These are phyloP conservation scores for Abscondita cerata DNA, from an alignment of 2,888 invertebrate genomes.

Conservation along the genomic window DNA sequence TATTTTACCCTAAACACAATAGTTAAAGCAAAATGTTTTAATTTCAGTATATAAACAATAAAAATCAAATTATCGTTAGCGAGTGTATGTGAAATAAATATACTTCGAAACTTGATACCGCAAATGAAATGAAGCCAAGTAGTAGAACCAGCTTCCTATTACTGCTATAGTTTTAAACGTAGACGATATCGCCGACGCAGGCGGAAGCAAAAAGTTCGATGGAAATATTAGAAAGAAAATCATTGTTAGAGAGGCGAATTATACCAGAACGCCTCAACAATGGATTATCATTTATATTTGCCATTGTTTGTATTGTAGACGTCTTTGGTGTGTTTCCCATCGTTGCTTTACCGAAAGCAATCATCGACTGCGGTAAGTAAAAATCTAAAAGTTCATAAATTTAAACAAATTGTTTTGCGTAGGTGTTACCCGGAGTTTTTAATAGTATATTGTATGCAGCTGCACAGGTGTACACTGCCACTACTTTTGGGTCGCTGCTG, in stretches of 20 bases:
- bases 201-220: too few species aligned
- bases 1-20: too few species aligned
- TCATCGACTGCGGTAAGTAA: constrained; percentile 75
- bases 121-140: too few species aligned
- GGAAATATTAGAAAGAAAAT: constrained; percentile 19
- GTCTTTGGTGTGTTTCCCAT: constrained; percentile 86
- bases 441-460: constrained; percentile 70
- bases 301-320: constrained; percentile 79
- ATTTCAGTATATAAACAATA: too few species aligned
- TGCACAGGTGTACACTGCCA: constrained; percentile 82
- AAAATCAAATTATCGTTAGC: too few species aligned
- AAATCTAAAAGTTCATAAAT: not conserved
- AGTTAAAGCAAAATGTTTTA: too few species aligned
- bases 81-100: too few species aligned
- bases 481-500: constrained; percentile 81
- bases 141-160: too few species aligned
- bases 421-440: constrained; percentile 77
- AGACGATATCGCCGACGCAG: too few species aligned
- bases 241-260: constrained; percentile 14
- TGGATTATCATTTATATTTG: constrained; percentile 72
- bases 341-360: constrained; percentile 75
- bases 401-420: not conserved
- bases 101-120: too few species aligned
- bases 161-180: too few species aligned
- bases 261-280: not conserved